Conservation (phyloP, 92 coral and sea anemone species). For the Bergia puertoricense region DNA sequence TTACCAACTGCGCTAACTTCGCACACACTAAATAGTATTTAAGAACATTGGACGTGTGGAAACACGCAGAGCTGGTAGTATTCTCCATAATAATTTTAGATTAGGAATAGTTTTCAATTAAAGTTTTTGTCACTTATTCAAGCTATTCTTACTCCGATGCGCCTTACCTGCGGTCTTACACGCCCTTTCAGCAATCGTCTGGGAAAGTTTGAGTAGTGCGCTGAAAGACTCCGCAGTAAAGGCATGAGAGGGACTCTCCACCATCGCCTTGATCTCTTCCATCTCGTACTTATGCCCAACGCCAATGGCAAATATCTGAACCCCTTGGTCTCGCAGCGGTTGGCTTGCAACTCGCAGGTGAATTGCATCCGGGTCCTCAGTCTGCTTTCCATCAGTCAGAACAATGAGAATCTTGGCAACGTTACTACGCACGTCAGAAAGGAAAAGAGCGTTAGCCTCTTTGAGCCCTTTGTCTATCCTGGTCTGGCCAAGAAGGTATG, state of each 20-base stretch:
- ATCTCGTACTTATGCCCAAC: conserved; percentile 58
- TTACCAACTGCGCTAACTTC: too few species aligned
- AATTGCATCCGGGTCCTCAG: conserved; percentile 68
- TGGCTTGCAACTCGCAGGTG: conserved; percentile 66
- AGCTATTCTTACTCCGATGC: too few species aligned
- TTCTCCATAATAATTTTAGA: too few species aligned
- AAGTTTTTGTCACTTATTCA: too few species aligned
- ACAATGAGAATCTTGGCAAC: conserved; percentile 55
- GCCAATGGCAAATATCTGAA: conserved; percentile 65
- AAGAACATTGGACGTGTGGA: too few species aligned
- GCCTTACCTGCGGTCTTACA: conserved; percentile 51
- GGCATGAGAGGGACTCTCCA: conserved; percentile 63
- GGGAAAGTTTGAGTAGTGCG: conserved; percentile 70
- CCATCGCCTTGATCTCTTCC: conserved; percentile 56
- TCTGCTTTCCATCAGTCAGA: conserved; percentile 75
- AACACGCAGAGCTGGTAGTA: too few species aligned
- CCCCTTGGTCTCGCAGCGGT: conserved; percentile 74
- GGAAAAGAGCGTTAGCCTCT: conserved; percentile 40
- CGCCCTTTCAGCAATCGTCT: conserved; percentile 69
- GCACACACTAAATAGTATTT: too few species aligned
- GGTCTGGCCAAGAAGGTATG: conserved; percentile 66
- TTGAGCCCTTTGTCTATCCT: conserved; percentile 70
- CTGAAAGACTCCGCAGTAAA: conserved; percentile 69
- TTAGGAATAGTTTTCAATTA: too few species aligned
- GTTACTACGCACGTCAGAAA: conserved; percentile 5